Conservation (phyloP, 2,113 vertebrate species). For the Cochlearius cochlearius region DNA sequence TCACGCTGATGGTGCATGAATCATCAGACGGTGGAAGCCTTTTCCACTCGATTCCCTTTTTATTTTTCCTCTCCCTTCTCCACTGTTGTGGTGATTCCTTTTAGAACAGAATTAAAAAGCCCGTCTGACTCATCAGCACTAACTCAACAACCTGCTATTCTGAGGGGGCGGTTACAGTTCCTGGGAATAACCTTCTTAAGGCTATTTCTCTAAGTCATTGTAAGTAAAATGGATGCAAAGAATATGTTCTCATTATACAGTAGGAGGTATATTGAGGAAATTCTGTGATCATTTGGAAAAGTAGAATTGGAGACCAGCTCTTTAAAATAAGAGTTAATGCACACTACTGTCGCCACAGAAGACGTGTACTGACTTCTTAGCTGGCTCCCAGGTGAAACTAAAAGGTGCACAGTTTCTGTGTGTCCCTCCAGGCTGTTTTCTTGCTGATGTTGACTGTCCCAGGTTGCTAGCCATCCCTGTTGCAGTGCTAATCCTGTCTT, state of each 20-base stretch:
- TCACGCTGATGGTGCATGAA: slow-evolving; percentile 74
- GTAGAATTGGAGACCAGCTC: neutral
- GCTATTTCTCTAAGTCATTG: slow-evolving; percentile 53
- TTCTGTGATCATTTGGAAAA: slow-evolving; percentile 30
- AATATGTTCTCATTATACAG: slow-evolving; percentile 53
- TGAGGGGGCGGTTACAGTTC: slow-evolving; percentile 78
- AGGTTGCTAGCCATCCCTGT: neutral
- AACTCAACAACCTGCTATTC: slow-evolving; percentile 80
- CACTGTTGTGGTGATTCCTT: slow-evolving; percentile 78
- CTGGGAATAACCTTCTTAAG: slow-evolving; percentile 77
- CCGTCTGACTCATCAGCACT: slow-evolving; percentile 78
- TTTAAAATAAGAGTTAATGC: neutral
- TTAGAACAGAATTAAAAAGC: slow-evolving; percentile 79
- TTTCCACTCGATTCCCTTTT: slow-evolving; percentile 77
- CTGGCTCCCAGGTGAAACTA: neutral
- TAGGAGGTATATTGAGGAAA: slow-evolving; percentile 56
- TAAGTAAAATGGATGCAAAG: slow-evolving; percentile 50
- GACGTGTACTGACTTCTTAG: neutral
- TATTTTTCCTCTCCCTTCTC: slow-evolving; percentile 69
- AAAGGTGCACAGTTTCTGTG: fast-evolving
- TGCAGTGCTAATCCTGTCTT: neutral
- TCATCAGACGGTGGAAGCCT: slow-evolving; percentile 78
- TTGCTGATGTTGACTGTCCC: neutral
- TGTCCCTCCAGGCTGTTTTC: neutral
- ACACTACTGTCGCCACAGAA: neutral